Base-by-base conservation (phyloP, 1,140 invertebrate species). In the Halyomorpha halys region DNA sequence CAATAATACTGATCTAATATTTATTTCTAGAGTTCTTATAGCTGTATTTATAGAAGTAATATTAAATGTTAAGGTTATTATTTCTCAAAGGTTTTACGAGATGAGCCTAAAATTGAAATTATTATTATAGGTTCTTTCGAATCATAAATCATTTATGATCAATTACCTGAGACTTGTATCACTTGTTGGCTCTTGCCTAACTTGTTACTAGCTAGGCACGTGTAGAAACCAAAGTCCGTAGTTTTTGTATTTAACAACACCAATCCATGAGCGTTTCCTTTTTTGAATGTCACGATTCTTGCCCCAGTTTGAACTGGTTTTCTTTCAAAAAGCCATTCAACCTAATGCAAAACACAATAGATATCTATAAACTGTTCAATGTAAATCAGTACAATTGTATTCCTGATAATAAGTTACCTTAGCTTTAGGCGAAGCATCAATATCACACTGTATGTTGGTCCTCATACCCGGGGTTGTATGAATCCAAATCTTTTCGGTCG, bases 221-320 rank as follows among this genome's bases (percentile, higher is more conserved):
- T 81, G 71, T 91, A 91, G 67, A 81, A 80, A 0, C 88, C 89
- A 63, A 90, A 83, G 73, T 93, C 89, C 1, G 76, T 74, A 49
- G 78, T 77, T 14, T 79, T 77, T 0, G 89, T 83, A n/a, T 80
- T 82, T 53, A 81, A 79, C 64, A 91, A 83, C 39, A 86, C 77
- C 23, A 56, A 25, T 19, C 53, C 53, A 25, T 56, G 23, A 23
- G 15, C 15, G 18, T 56, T 76, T 70, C 85, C 78, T 45, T 53
- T 45, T 49, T 49, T 59, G n/a, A 16, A 21, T 65, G 53, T 44
- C 4, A 44, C n/a, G 47, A 56, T 56, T 18, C 44, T 53, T 21
- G 59, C 34, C 11, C 19, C 39, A 30, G 59, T 64, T 44, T 21
- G n/a, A 2, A 61, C 54, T 60, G 34, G 65, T 19, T 27, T 59